Evolutionary conservation across 2,113 vertebrate genomes (phyloP).

Genomic region (Donacobius atricapilla): DNA sequence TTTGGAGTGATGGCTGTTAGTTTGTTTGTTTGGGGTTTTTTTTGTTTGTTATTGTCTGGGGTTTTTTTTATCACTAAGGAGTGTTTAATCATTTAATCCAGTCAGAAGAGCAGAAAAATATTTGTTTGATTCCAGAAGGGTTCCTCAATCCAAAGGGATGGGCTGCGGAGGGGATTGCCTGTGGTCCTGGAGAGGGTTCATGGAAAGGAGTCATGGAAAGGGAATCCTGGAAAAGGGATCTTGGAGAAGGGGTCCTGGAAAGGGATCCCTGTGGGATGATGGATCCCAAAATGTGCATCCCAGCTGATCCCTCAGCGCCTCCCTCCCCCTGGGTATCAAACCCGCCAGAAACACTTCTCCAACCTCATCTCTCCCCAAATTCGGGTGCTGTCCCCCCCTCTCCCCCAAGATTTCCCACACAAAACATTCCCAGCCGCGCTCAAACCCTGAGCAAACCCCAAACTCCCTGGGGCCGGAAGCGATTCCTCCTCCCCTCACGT

Average conservation of each 20-base stretch:
- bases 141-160: not conserved
- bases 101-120: not conserved
- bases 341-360: fast-evolving
- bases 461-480: not conserved
- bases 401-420: not conserved
- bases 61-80: fast-evolving
- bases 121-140: not conserved
- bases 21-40: not conserved
- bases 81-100: not conserved
- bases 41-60: too few relatives aligned
- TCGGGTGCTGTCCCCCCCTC: not conserved
- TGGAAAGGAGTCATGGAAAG: not conserved
- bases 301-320: not conserved
- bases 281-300: not conserved
- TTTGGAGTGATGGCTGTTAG: not conserved
- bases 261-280: too few relatives aligned
- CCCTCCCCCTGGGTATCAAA: fast-evolving
- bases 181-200: not conserved
- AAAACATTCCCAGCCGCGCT: not conserved
- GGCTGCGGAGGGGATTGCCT: not conserved
- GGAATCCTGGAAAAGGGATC: not conserved
- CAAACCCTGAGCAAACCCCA: not conserved
- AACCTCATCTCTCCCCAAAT: not conserved
- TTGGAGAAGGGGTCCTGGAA: not conserved
- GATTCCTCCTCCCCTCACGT: not conserved